phyloP scores from a whole-genome alignment of 2,797 vertebrate genomes.

The Bovichtus variegatus region DNA sequence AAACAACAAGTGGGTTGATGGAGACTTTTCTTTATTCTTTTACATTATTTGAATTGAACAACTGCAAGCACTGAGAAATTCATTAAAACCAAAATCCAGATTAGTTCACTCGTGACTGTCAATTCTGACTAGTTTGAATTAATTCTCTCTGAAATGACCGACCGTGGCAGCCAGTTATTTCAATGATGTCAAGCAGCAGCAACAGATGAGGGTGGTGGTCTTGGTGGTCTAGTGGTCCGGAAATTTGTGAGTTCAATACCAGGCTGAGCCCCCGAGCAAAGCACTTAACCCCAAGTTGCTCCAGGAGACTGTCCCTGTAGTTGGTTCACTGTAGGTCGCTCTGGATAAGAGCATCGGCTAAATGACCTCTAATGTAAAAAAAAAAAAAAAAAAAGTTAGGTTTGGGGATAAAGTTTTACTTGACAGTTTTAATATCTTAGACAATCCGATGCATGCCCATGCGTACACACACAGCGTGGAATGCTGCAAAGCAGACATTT shows the following conservation, averaged over 20 bases:
- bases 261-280: no score
- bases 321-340: no score
- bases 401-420: background rate
- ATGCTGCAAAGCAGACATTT: slow-evolving; percentile 42
- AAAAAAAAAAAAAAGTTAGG: background rate
- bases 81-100: background rate
- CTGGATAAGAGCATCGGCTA: no score
- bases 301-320: no score
- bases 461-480: slow-evolving; percentile 8
- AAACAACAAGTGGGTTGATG: slow-evolving; percentile 16
- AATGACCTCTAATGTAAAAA: no score
- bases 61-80: background rate
- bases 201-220: no score
- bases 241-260: no score
- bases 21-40: slow-evolving; percentile 1
- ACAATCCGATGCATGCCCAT: slow-evolving; percentile 23
- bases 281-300: no score
- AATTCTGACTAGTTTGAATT: background rate
- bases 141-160: slow-evolving; percentile 1
- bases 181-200: background rate
- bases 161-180: background rate
- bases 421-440: slow-evolving; percentile 10
- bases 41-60: background rate
- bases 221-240: no score
- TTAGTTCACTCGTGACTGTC: background rate